Percentiles rank a stretch among this genome's conserved stretches.
Conservation (phyloP, 2,113 vertebrate species). For the Gymnobelideus leadbeateri region DNA sequence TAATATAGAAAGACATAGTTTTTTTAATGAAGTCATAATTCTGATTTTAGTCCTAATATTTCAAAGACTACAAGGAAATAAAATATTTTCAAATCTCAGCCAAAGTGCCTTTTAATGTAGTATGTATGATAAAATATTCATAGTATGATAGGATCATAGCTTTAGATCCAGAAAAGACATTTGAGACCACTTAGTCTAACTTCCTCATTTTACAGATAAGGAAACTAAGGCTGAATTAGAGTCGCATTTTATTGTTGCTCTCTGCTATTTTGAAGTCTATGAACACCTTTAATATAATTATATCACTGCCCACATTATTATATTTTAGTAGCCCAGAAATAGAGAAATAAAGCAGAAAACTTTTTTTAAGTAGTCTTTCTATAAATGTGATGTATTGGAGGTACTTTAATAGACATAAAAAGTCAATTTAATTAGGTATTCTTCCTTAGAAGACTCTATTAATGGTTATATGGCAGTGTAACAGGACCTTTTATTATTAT, state of each 20-base stretch:
- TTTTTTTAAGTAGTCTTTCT: constrained; percentile 34
- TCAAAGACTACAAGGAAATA: background rate
- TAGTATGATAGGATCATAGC: background rate
- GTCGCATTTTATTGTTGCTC: background rate
- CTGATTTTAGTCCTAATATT: background rate
- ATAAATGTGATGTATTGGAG: background rate
- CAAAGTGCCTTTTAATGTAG: background rate
- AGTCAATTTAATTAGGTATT: constrained; percentile 49
- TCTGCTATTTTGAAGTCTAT: background rate
- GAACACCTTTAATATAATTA: background rate
- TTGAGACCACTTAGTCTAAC: background rate
- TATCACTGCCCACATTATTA: background rate
- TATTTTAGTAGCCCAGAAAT: constrained; percentile 19
- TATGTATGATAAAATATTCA: background rate
- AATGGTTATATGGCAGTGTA: constrained; percentile 32
- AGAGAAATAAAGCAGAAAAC: constrained; percentile 32
- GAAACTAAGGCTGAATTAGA: background rate
- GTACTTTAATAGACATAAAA: constrained; percentile 15
- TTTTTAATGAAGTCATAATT: background rate
- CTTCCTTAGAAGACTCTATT: constrained; percentile 1
- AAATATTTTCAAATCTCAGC: background rate
- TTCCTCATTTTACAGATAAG: background rate
- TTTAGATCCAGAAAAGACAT: background rate
- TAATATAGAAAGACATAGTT: background rate
- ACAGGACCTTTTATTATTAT: constrained; percentile 49